Base-by-base conservation (phyloP, 2,113 vertebrate species). In the Sphaerodactylus townsendi region DNA sequence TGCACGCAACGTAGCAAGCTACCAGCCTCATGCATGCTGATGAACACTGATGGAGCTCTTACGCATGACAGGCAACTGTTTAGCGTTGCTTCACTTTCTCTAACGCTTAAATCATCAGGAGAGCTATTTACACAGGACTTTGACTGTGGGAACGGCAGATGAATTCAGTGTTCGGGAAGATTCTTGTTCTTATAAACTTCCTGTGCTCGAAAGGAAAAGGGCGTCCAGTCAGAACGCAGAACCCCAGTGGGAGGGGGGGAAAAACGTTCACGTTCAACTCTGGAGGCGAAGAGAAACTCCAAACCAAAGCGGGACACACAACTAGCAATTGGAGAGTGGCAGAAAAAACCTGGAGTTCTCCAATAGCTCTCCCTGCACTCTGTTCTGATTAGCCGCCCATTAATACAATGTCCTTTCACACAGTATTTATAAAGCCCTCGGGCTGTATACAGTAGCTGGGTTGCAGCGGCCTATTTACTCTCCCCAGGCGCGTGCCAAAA, bases 391-490 rank as follows among this genome's bases (percentile, higher is more conserved):
- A 53, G 81, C 92, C 88, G 85, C 78, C 87, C 91, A 85, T 88
- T 68, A 70, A 79, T 64, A 35, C 28, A 82, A 21, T 59, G 77
- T 81, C 88, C 56, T 85, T 91, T 88, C 79, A 82, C 83, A 87
- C 56, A 39, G 41, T 46, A 76, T 74, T 88, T 81, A 89, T 14
- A 4, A 86, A 91, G 70, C 79, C 83, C 59, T 83, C 25, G 9
- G 68, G 89, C 84, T 62, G 46, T n/a, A 41, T 80, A 75, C 83
- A 79, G 87, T 2, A 87, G 59, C 87, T 82, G 37, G 90, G 91
- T 92, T 87, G 90, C 92, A 93, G 80, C 72, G 89, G 82, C 2
- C 39, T 76, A 80, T 75, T 90, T 88, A 88, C 87, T 85, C 79
- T 71, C 30, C 79, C 83, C 17, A 53, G 7, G 62, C 71, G 56